phyloP scores from a whole-genome alignment of 2,797 vertebrate species.

The Ateles fusciceps region DNA sequence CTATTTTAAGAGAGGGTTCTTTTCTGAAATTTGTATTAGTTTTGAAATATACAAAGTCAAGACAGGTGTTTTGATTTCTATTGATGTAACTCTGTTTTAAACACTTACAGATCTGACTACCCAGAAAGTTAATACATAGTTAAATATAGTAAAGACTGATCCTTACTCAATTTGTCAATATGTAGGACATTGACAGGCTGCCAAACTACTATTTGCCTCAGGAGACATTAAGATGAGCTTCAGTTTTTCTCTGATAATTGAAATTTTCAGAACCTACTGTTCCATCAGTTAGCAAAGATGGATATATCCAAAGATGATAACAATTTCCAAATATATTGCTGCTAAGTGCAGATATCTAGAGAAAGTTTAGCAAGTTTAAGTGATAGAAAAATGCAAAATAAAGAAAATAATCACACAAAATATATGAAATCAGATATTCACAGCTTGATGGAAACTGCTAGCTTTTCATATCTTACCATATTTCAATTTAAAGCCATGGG shows the following conservation, averaged over 20 bases:
- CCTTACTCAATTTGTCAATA: conserved; percentile 25
- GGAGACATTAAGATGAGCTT: conserved; percentile 7
- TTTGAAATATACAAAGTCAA: background rate
- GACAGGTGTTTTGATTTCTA: background rate
- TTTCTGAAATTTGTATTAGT: background rate
- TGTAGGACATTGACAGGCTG: background rate
- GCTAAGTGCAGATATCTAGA: background rate
- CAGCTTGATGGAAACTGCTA: background rate
- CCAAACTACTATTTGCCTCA: background rate
- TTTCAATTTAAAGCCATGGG: background rate
- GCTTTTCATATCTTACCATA: conserved; percentile 21
- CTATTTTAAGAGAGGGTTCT: background rate
- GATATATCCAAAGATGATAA: conserved; percentile 51
- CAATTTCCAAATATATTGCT: conserved; percentile 9
- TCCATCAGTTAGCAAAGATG: conserved; percentile 47
- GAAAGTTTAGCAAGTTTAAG: conserved; percentile 25
- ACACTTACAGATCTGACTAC: background rate
- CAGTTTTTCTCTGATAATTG: conserved; percentile 63
- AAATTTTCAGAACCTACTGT: conserved; percentile 46
- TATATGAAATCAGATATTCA: background rate
- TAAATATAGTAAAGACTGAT: background rate
- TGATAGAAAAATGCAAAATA: background rate
- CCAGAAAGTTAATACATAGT: background rate
- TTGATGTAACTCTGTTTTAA: background rate
- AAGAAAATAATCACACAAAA: conserved; percentile 36